Evolutionary conservation across 2,113 vertebrate genomes (phyloP), one percentile per base, ranked within the genome.

Genomic region (Cervus canadensis): DNA sequence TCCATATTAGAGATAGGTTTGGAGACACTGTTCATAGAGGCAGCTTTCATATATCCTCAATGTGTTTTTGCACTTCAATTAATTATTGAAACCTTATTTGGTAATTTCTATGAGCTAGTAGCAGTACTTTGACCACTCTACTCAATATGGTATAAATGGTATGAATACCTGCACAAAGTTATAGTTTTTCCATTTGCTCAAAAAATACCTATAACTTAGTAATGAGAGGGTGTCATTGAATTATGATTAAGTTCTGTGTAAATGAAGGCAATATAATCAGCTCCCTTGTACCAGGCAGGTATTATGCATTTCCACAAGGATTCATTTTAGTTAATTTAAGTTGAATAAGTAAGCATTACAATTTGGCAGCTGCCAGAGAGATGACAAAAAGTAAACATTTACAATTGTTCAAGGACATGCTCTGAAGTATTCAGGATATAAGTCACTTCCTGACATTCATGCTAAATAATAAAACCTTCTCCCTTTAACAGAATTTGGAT

Each of bases 251-350:
- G 4, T 89, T 82, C 33, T 81, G 15, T 93, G 5, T 84, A 92
- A 98, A 96, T 88, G 79, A 97, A 95, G 54, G 85, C 76, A 87
- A 88, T 94, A 94, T 91, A 96, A 87, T 91, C 67, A 89, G n/a
- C 8, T 95, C n/a, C 17, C 8, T 92, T 92, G 40, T 89, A 94
- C 19, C 36, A 93, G 62, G n/a, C 50, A 96, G 67, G 59, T 84
- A 97, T 87, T 94, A 97, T 92, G 79, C 79, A 95, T 97, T 94
- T 87, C 90, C 89, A 97, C 19, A 59, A 97, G 91, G 89, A 97
- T 92, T 97, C 26, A 95, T 95, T 98, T 97, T 95, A 90, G 56
- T 97, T 97, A 95, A 98, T 98, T 96, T 97, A 95, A 97, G 64
- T 95, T 97, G 87, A 97, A 91, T 94, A 88, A 97, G 97, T 95